Base-by-base conservation (phyloP, 2,113 vertebrate species). In the Epinephelus lanceolatus region DNA sequence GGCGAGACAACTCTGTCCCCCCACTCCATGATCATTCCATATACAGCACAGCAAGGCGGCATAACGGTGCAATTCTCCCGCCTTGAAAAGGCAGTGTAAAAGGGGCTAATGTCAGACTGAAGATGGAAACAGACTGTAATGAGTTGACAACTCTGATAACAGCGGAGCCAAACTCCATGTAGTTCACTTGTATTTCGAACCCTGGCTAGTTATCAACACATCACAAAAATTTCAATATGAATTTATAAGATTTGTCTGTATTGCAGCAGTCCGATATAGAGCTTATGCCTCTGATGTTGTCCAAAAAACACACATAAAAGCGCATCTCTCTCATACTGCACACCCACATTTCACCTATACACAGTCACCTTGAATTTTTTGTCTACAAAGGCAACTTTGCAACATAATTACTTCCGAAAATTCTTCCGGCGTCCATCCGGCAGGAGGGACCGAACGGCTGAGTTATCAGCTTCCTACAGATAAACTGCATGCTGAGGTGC, bases 381-480 rank as follows among this genome's bases (percentile, higher is more conserved):
- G 65, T 63, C 65, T n/a, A 40, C 40, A 66, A 53, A 77, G 6
- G 33, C 60, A 55, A 37, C 37, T 81, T 47, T 69, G 40, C 84
- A 15, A 49, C 2, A 3, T 74, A 70, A 82, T 74, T 63, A 63
- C 47, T 73, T 70, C 2, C 42, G 14, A 78, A 47, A 69, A 23
- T 14, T n/a, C 61, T 47, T 17, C 19, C 73, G 5, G 45, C 30
- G 40, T 80, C 63, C 42, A 1, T 59, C 55, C 40, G 30, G 65
- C 30, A 8, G 14, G 15, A 51, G 66, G 66, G 45, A 61, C n/a
- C 2, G 45, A 77, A 40, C 9, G 27, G 79, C 73, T 51, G 68
- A 86, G 61, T 77, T 55, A 78, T 68, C 74, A 78, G 74, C 74
- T 74, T 57, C 56, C 37, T 56, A 2, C 69, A 78, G 74, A 86